Base-by-base conservation (phyloP, 2,113 vertebrate genomes). In the Syngnathoides biaculeatus region DNA sequence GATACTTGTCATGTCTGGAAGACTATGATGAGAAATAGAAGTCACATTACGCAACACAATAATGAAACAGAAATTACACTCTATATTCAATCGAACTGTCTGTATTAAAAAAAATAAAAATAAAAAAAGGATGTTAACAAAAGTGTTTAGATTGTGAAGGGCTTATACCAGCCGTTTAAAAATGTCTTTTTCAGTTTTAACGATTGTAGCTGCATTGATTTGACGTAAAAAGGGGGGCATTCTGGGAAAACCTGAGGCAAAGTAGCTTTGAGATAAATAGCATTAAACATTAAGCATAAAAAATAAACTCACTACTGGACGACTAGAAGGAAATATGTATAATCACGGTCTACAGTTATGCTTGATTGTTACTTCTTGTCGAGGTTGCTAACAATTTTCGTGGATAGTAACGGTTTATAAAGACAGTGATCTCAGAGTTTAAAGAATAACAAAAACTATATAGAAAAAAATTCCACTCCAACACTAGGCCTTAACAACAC, bases 1-100 rank as follows among this genome's bases (percentile, higher is more conserved):
- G 74, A 98, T 92, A 79, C 77, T 89, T 67, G 95, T 95, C 96
- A 98, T 82, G 79, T 81, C 78, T 67, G 47, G 15, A 81, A 68
- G 65, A 63, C 89, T 90, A 53, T 48, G 15, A 55, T 48, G 12
- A 20, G 8, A 27, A 53, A n/a, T 40, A 60, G 7, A 15, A 45
- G 19, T 26, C 55, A 20, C 30, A 50, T 63, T 59, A 40, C 66
- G 22, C 43, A 30, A 57, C 35, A 22, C n/a, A 67, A 61, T 0
- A 8, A 68, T 71, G 1, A 72, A 72, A 67, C 17, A 47, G 14
- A 65, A 55, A 38, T 42, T 45, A 30, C 1, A 65, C 27, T 14
- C 6, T 11, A 22, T 3, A 8, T 22, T n/a, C 9, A 22, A 22
- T 10, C 20, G 22, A 50, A 10, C 20, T 50, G 48, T n/a, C 20